Conservation (phyloP, 1,140 invertebrate genomes). For the Solenopsis fugax region DNA sequence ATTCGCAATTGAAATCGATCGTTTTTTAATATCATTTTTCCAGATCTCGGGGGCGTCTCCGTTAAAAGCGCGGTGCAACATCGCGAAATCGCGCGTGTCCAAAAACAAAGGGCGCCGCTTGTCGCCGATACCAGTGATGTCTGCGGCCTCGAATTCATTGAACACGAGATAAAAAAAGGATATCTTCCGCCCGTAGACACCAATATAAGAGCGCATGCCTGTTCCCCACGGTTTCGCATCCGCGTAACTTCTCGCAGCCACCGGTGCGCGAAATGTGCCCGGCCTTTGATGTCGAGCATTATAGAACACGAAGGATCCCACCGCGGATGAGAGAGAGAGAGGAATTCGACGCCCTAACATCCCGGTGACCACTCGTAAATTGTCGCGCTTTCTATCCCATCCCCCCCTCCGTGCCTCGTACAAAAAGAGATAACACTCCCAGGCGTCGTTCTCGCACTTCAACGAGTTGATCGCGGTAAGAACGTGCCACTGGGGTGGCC, state of each 20-base stretch:
- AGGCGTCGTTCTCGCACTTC: constrained; percentile 67
- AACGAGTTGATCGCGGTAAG: constrained; percentile 61
- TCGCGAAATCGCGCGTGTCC: constrained; percentile 48
- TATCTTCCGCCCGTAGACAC: constrained; percentile 51
- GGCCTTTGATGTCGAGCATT: constrained; percentile 70
- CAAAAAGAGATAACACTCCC: constrained; percentile 65
- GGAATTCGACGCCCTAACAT: constrained; percentile 71
- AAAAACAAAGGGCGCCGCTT: constrained; percentile 34
- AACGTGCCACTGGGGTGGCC: background rate
- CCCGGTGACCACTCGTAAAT: constrained; percentile 74
- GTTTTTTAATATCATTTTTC: background rate
- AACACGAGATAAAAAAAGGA: constrained; percentile 41
- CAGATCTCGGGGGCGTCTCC: background rate
- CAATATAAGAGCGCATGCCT: constrained; percentile 33
- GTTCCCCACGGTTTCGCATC: constrained; percentile 21
- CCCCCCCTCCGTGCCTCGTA: constrained; percentile 22
- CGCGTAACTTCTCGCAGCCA: constrained; percentile 25
- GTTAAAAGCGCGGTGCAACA: constrained; percentile 13
- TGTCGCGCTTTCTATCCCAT: constrained; percentile 42
- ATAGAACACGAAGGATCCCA: constrained; percentile 54
- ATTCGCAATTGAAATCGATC: constrained; percentile 43
- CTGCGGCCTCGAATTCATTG: constrained; percentile 11
- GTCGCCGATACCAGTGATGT: constrained; percentile 27
- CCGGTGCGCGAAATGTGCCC: constrained; percentile 57
- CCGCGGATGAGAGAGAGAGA: constrained; percentile 34